These are phyloP conservation scores for Xiphydria camelus DNA, from an alignment of 2,888 invertebrate species.

Conservation along the genomic window DNA sequence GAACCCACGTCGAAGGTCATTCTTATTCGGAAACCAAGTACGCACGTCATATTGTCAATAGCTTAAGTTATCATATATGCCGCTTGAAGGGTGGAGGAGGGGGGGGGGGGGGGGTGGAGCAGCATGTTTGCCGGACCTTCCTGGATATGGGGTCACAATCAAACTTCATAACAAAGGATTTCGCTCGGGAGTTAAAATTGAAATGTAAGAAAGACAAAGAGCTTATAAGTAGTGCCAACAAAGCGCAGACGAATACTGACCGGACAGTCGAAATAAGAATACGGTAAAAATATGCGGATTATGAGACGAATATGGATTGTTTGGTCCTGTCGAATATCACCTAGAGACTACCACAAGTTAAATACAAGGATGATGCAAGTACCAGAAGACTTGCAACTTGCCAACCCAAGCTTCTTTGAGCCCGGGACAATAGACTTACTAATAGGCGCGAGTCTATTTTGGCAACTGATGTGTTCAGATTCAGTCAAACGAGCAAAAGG, in stretches of 20 bases:
- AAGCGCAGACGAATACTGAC: conserved; percentile 9
- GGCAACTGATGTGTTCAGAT: conserved; percentile 17
- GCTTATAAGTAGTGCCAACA: conserved; percentile 15
- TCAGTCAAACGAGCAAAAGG: conserved; percentile 8
- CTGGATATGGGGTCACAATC: conserved; percentile 24
- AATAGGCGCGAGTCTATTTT: conserved; percentile 18
- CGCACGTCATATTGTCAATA: conserved; percentile 22
- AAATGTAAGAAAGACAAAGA: conserved; percentile 8
- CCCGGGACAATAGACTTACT: conserved; percentile 17
- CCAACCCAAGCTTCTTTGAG: conserved; percentile 19
- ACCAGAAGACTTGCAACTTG: conserved; percentile 14
- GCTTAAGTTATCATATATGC: conserved; percentile 21
- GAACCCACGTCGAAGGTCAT: neutral
- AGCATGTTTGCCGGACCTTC: conserved; percentile 14
- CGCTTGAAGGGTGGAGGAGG: too few relatives aligned
- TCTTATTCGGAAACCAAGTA: conserved; percentile 6
- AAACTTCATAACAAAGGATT: conserved; percentile 18
- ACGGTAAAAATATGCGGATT: conserved; percentile 15
- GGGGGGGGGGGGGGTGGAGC: conserved; percentile 13
- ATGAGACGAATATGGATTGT: conserved; percentile 14
- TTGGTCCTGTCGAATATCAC: conserved; percentile 21
- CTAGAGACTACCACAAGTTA: conserved; percentile 12
- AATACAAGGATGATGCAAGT: conserved; percentile 9
- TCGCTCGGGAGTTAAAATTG: conserved; percentile 16
- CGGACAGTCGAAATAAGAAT: conserved; percentile 10